phyloP scores from a whole-genome alignment of 2,888 invertebrate species.

The Melanophora roralis region DNA sequence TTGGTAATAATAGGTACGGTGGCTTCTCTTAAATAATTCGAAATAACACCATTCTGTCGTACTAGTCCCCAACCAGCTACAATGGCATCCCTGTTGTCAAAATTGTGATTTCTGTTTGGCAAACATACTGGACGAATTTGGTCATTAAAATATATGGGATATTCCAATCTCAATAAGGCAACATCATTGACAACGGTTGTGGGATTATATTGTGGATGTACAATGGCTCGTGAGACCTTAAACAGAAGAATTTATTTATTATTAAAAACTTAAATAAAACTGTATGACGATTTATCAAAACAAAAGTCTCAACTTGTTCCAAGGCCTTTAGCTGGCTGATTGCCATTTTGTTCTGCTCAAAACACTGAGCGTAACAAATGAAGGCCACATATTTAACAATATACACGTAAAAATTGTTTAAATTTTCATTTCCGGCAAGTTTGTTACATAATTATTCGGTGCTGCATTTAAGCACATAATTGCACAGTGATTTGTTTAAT shows the following conservation, averaged over 20 bases:
- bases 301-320: too few relatives aligned
- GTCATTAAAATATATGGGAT: constrained; percentile 68
- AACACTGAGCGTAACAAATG: too few relatives aligned
- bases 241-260: constrained; percentile 2
- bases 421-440: constrained; percentile 52
- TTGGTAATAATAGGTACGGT: constrained; percentile 74
- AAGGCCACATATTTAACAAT: constrained; percentile 26
- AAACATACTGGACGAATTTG: constrained; percentile 73
- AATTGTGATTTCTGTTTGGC: constrained; percentile 70
- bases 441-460: constrained; percentile 31
- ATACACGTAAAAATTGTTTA: constrained; percentile 33
- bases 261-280: too few relatives aligned
- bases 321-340: too few relatives aligned
- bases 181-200: constrained; percentile 73
- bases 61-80: constrained; percentile 76
- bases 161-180: constrained; percentile 71
- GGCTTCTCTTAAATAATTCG: constrained; percentile 73
- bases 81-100: constrained; percentile 71
- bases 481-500: constrained; percentile 11
- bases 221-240: constrained; percentile 66
- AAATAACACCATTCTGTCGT: constrained; percentile 71
- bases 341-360: neutral
- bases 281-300: too few relatives aligned
- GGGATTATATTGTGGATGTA: constrained; percentile 72
- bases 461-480: neutral